Evolutionary conservation across 2,888 invertebrate genomes (phyloP).

Genomic region (Dendrolimus pini): DNA sequence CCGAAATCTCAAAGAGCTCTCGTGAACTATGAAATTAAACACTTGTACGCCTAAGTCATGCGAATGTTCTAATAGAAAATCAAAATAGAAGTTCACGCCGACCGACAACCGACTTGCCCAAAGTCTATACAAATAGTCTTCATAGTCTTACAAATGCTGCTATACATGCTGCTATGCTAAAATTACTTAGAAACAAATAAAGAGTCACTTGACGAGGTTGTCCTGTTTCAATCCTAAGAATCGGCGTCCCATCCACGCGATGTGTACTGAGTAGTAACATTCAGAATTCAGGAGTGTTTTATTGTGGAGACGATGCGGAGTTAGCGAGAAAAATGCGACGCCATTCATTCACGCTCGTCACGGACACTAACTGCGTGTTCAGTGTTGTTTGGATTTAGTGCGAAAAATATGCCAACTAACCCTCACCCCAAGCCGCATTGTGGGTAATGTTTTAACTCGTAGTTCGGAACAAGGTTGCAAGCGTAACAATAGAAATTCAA

Average conservation of each 20-base stretch:
- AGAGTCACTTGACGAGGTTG: conserved; percentile 29
- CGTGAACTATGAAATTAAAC: no score
- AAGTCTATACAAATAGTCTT: neutral
- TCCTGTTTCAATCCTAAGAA: conserved; percentile 37
- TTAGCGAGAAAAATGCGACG: conserved; percentile 64
- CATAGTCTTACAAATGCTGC: conserved; percentile 11
- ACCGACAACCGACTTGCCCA: no score
- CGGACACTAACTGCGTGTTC: conserved; percentile 66
- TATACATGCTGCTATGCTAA: no score
- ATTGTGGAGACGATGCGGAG: conserved; percentile 55
- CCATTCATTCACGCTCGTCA: conserved; percentile 68
- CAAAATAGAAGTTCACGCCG: no score
- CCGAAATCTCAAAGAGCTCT: no score
- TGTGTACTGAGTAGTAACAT: conserved; percentile 52
- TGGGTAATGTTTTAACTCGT: neutral
- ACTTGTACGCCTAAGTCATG: no score
- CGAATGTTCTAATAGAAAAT: no score
- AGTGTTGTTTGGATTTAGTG: conserved; percentile 61
- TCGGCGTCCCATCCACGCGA: conserved; percentile 39
- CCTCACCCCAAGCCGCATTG: neutral
- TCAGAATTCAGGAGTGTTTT: conserved; percentile 70
- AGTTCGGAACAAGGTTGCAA: neutral
- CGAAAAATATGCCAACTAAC: conserved; percentile 33
- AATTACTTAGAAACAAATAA: conserved; percentile 28
- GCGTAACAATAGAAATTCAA: conserved; percentile 3